These are phyloP conservation scores for Iphiclides podalirius DNA, from an alignment of 2,888 invertebrate genomes.

Conservation along the genomic window DNA sequence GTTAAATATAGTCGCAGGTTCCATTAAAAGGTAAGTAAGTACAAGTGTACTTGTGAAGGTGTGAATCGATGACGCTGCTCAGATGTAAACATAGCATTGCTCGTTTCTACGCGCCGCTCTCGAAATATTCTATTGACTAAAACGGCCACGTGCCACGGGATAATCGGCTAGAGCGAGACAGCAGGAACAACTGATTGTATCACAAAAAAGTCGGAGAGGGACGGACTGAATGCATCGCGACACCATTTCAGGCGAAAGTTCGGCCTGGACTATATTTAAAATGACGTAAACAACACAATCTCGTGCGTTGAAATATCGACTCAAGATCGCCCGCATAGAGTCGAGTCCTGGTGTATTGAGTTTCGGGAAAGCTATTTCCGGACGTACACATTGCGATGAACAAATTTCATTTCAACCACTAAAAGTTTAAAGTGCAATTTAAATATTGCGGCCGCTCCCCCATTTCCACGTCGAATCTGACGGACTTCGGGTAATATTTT, in stretches of 20 bases:
- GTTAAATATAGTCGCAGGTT: no score
- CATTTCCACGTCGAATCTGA: constrained; percentile 29
- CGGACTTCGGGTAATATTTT: no score
- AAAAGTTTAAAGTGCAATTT: constrained; percentile 67
- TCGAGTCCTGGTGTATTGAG: constrained; percentile 21
- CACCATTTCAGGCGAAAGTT: constrained; percentile 67
- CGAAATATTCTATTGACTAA: constrained; percentile 55
- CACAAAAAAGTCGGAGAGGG: constrained; percentile 36
- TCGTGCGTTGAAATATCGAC: constrained; percentile 23
- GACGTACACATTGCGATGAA: constrained; percentile 54
- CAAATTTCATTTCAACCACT: constrained; percentile 70
- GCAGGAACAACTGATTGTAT: constrained; percentile 24
- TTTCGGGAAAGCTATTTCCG: constrained; percentile 51
- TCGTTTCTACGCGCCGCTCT: constrained; percentile 39
- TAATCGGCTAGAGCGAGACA: constrained; percentile 44
- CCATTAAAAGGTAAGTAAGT: constrained; percentile 7
- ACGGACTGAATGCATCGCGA: constrained; percentile 53
- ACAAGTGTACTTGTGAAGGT: constrained; percentile 7
- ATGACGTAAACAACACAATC: constrained; percentile 32
- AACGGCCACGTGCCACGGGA: constrained; percentile 36
- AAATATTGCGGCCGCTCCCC: constrained; percentile 48
- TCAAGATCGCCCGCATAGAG: constrained; percentile 24
- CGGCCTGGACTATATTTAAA: constrained; percentile 29
- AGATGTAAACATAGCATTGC: constrained; percentile 32
- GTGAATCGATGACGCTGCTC: constrained; percentile 1